These are phyloP conservation scores for Callosobruchus maculatus DNA, from an alignment of 2,888 invertebrate genomes.

Conservation along the genomic window DNA sequence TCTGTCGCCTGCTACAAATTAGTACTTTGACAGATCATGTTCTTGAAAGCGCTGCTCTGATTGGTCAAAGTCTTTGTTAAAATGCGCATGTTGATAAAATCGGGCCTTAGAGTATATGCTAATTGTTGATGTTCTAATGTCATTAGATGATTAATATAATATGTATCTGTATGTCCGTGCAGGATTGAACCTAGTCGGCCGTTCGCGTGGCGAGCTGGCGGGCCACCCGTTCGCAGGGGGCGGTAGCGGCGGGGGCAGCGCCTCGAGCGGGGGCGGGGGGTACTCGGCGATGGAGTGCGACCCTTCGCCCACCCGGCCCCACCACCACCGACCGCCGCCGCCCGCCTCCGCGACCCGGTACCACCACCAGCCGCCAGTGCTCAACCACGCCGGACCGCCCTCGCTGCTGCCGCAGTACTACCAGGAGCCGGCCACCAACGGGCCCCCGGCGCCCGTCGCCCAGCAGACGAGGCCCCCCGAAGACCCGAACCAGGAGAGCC, in stretches of 20 bases:
- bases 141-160: too few species aligned
- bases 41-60: too few species aligned
- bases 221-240: conserved; percentile 25
- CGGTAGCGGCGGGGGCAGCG: background rate
- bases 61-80: too few species aligned
- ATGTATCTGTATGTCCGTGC: too few species aligned
- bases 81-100: too few species aligned
- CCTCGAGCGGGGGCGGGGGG: conserved; percentile 8
- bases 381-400: conserved; percentile 42
- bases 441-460: background rate
- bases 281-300: conserved; percentile 74
- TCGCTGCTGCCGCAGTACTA: conserved; percentile 26
- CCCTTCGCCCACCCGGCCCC: conserved; percentile 53
- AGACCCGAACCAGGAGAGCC: conserved; percentile 49
- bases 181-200: conserved; percentile 51
- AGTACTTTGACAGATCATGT: too few species aligned
- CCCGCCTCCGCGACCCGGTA: conserved; percentile 44
- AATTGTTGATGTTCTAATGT: too few species aligned
- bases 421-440: conserved; percentile 16
- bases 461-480: background rate
- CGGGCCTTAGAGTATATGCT: too few species aligned
- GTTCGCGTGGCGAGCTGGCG: conserved; percentile 43
- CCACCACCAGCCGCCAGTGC: conserved; percentile 21
- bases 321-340: background rate
- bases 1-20: too few species aligned